These are phyloP conservation scores for Macrosiphum euphorbiae DNA, from an alignment of 2,888 invertebrate species.

Conservation along the genomic window DNA sequence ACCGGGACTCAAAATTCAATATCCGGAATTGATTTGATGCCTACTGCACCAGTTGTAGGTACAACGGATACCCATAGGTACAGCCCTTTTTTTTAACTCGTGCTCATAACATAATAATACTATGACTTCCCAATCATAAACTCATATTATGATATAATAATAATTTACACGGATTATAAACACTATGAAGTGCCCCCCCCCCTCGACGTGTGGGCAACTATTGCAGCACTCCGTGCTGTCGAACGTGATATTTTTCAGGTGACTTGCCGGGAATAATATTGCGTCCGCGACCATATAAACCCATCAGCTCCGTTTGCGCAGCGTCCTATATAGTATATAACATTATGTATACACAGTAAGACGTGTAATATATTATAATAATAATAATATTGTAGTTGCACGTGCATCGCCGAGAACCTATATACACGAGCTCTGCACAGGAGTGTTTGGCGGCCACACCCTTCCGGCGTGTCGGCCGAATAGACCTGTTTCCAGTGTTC, in stretches of 20 bases:
- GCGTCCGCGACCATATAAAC: background rate
- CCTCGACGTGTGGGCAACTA: no score
- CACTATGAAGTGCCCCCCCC: no score
- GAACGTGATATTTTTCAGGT: background rate
- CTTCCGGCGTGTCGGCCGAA: constrained; percentile 45
- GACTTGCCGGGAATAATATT: background rate
- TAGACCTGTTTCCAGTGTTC: constrained; percentile 35
- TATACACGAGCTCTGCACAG: background rate
- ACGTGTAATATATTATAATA: background rate
- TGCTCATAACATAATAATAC: no score
- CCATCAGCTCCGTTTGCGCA: background rate
- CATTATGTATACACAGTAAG: no score
- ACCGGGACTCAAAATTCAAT: no score
- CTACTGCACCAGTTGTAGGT: no score
- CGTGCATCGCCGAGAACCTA: background rate
- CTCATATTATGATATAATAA: background rate
- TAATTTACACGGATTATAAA: background rate
- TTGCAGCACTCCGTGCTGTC: background rate
- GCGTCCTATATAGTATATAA: background rate
- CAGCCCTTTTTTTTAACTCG: no score
- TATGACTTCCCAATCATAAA: background rate
- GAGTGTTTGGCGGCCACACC: constrained; percentile 35
- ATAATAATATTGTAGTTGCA: background rate
- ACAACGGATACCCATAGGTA: no score
- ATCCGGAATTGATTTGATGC: no score